Base-by-base conservation (phyloP, 2,113 vertebrate genomes). In the Origma solitaria region DNA sequence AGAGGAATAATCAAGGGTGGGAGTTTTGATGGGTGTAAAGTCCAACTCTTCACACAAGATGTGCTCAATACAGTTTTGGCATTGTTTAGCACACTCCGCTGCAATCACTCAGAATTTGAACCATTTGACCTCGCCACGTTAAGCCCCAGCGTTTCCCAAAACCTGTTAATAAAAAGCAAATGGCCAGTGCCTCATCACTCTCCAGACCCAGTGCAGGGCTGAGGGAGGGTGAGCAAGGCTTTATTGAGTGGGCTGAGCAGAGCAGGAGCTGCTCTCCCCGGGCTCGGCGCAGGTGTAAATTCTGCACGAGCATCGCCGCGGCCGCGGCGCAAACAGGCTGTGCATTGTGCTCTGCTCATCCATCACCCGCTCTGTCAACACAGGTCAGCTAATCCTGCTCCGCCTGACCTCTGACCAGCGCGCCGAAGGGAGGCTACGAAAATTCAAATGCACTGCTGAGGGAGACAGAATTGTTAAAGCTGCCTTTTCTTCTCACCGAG, bases 321-420 rank as follows among this genome's bases (percentile, higher is more conserved):
- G 3, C 80, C 21, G 70, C 2, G 51, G 77, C 44, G 75, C 94
- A 91, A 94, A 94, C 84, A 78, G 95, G 90, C 96, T 88, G 77
- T 45, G 88, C 89, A 60, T 89, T 94, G 89, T 96, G 30, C 86
- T 78, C 82, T 11, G 61, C 92, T 96, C 97, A 97, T 98, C 97
- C 97, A 98, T 98, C 97, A 98, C 96, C 77, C 42, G 7, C 81
- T 75, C 97, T 97, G 97, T 97, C 97, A 98, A 77, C 96, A 57
- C 69, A 89, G 98, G 97, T 97, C 98, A 98, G 81, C 65, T 86
- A 95, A 96, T 97, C 94, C 96, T 92, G 95, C 88, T 96, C 96
- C 73, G 78, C 6, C 8, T 81, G 96, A 97, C 96, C 97, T 97
- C 93, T 92, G 93, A 95, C 96, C 96, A 72, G 69, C 75, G 20